Evolutionary conservation across 2,797 vertebrate species (phyloP).

Genomic region (Ctenochaetus hawaiiensis): DNA sequence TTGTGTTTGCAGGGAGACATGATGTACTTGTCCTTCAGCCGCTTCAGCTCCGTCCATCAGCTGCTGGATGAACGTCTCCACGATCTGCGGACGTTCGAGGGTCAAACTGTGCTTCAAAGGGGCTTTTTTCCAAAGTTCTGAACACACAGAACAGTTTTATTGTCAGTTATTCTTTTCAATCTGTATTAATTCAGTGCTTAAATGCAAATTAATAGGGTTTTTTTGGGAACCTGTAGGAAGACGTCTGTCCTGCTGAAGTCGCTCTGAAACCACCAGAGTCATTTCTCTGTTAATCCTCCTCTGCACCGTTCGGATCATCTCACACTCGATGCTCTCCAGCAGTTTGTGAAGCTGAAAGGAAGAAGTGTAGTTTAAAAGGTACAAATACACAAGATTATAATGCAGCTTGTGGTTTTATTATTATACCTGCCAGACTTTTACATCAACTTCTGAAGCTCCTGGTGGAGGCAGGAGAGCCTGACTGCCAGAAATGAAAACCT

Average conservation of each 20-base stretch:
- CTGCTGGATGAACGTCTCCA: conserved; percentile 83
- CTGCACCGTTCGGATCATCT: conserved; percentile 83
- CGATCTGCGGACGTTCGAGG: conserved; percentile 76
- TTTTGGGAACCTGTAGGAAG: conserved; percentile 81
- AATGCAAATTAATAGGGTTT: background rate
- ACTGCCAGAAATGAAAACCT: conserved; percentile 68
- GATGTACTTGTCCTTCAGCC: conserved; percentile 74
- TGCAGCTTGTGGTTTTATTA: background rate
- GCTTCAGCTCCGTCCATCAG: conserved; percentile 83
- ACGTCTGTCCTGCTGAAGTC: conserved; percentile 65
- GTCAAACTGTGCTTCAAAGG: conserved; percentile 82
- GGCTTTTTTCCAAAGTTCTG: conserved; percentile 86
- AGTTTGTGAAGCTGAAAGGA: conserved; percentile 85
- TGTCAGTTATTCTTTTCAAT: background rate
- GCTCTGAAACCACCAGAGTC: conserved; percentile 83
- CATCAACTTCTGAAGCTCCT: conserved; percentile 83
- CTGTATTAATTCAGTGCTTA: background rate
- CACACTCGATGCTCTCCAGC: conserved; percentile 86
- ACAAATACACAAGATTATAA: background rate
- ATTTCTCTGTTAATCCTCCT: conserved; percentile 82
- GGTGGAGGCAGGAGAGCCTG: conserved; percentile 75
- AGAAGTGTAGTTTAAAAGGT: background rate
- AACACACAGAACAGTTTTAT: background rate
- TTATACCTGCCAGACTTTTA: conserved; percentile 84
- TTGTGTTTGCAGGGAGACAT: too few relatives aligned